Conservation (phyloP, 2,888 invertebrate genomes). For the Phytoseiulus persimilis region DNA sequence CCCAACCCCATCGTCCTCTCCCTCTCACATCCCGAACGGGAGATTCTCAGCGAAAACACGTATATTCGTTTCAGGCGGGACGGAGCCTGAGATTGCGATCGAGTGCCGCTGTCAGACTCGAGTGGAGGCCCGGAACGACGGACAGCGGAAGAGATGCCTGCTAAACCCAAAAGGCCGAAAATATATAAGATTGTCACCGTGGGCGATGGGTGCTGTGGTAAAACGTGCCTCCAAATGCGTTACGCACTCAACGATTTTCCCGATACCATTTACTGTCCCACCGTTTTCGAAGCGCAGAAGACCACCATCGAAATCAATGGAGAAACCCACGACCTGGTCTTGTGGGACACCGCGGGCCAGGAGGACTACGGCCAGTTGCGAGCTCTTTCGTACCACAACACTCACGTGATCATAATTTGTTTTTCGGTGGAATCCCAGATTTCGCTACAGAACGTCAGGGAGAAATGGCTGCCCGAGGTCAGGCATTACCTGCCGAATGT, state of each 20-base stretch:
- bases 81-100: no score
- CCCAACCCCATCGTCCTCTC: no score
- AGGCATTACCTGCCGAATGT: constrained; percentile 57
- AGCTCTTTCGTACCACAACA: constrained; percentile 55
- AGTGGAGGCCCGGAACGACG: background rate
- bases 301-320: constrained; percentile 50
- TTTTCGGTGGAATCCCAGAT: constrained; percentile 57
- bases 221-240: constrained; percentile 57
- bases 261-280: background rate
- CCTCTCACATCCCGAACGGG: no score
- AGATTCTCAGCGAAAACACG: no score
- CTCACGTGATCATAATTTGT: constrained; percentile 57
- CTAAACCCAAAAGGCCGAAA: background rate
- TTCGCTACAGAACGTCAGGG: constrained; percentile 56
- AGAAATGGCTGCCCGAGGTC: constrained; percentile 57
- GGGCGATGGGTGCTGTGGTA: constrained; percentile 61
- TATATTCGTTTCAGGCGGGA: no score
- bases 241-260: constrained; percentile 20
- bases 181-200: constrained; percentile 59
- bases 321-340: constrained; percentile 45
- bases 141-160: background rate
- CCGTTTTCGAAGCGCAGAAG: constrained; percentile 57
- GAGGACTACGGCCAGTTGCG: constrained; percentile 55
- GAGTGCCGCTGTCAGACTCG: background rate
- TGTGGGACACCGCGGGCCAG: constrained; percentile 55